A percentile compares a stretch with the other conserved stretches of the same genome.
phyloP scores from a whole-genome alignment of 2,113 vertebrate species.

The Dasypus novemcinctus region DNA sequence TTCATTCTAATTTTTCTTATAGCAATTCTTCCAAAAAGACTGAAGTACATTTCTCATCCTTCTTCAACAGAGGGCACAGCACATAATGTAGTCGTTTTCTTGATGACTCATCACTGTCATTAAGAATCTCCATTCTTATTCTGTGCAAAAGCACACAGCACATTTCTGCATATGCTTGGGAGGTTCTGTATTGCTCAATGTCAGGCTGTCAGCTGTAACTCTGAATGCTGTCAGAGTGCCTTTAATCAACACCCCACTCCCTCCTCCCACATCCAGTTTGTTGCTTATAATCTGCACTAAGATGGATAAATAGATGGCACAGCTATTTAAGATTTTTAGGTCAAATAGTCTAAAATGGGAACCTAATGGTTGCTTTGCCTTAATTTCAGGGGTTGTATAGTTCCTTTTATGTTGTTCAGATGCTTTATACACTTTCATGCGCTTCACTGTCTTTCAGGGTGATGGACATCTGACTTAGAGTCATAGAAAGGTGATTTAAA shows the following conservation, averaged over 20 bases:
- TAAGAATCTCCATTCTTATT: neutral
- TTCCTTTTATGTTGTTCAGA: neutral
- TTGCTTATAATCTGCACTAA: neutral
- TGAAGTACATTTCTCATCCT: conserved; percentile 37
- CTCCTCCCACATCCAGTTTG: neutral
- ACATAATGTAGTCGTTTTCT: neutral
- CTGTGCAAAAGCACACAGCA: conserved; percentile 4
- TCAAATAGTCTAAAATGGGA: neutral
- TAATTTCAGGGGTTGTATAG: neutral
- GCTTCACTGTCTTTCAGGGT: neutral
- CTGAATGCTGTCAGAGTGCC: neutral
- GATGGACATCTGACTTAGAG: neutral
- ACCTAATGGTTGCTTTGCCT: neutral
- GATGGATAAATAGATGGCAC: neutral
- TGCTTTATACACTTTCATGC: neutral
- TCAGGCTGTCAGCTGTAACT: neutral
- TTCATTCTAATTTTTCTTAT: neutral
- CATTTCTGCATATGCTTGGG: neutral
- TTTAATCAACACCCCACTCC: neutral
- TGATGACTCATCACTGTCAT: conserved; percentile 53
- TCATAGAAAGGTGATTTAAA: neutral
- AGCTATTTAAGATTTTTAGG: neutral
- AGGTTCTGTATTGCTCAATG: neutral
- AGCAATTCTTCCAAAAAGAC: neutral
- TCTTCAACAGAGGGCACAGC: neutral